Evolutionary conservation across 2,888 invertebrate species (phyloP).

Genomic region (Plebejus melissa): DNA sequence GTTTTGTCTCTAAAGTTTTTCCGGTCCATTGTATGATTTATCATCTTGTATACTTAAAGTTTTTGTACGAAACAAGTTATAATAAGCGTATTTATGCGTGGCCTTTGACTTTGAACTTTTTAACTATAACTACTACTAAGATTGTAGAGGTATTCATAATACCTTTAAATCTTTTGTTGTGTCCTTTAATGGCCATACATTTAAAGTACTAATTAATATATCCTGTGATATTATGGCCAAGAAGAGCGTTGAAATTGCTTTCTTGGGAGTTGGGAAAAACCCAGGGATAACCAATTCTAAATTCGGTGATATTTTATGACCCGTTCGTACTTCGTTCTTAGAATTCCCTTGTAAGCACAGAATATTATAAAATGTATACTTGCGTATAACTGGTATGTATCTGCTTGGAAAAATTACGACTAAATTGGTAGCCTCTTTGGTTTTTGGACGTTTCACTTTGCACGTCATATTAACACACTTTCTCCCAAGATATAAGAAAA

Average conservation of each 20-base stretch:
- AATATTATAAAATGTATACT: background rate
- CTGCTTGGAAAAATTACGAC: background rate
- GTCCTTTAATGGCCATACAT: background rate
- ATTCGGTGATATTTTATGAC: background rate
- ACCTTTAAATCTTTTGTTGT: background rate
- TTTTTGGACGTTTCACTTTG: conserved; percentile 8
- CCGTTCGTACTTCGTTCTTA: background rate
- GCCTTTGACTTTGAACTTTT: background rate
- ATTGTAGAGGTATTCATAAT: background rate
- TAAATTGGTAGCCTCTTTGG: background rate
- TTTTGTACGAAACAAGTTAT: conserved; percentile 6
- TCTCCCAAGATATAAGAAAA: conserved; percentile 4
- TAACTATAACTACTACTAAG: background rate
- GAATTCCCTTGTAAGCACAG: background rate
- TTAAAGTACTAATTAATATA: no score
- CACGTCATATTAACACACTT: conserved; percentile 17
- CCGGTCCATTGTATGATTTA: conserved; percentile 5
- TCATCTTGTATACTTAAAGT: background rate
- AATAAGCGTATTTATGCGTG: background rate
- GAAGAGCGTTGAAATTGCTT: background rate
- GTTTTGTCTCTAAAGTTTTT: background rate
- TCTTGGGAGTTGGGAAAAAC: background rate
- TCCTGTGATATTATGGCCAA: background rate
- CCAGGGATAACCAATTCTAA: background rate
- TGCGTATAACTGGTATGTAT: background rate